These are phyloP conservation scores for Megastigmus dorsalis DNA, from an alignment of 2,888 invertebrate genomes.

Conservation along the genomic window DNA sequence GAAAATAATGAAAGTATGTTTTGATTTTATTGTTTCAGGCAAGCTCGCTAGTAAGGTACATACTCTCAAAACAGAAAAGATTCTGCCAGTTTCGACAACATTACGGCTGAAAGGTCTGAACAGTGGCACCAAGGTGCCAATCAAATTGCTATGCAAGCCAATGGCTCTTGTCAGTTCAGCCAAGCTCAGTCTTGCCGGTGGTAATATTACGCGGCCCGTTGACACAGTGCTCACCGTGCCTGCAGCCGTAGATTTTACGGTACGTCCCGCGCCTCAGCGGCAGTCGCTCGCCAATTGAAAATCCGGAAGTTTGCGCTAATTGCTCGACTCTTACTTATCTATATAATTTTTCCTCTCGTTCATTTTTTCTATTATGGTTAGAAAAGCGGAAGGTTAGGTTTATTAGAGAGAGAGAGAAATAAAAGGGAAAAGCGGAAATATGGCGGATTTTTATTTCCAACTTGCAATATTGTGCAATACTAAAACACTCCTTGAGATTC, in stretches of 20 bases:
- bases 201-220: constrained; percentile 61
- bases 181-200: constrained; percentile 60
- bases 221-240: constrained; percentile 59
- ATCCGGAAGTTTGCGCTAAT: background rate
- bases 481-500: no score
- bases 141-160: constrained; percentile 68
- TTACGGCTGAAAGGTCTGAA: constrained; percentile 17
- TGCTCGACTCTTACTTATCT: no score
- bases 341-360: background rate
- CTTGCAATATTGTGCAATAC: no score
- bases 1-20: background rate
- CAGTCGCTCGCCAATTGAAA: constrained; percentile 61
- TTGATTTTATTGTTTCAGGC: constrained; percentile 18
- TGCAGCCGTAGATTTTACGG: constrained; percentile 68
- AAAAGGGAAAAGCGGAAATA: no score
- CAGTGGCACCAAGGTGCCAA: constrained; percentile 57
- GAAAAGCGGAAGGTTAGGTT: no score
- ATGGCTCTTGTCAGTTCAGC: constrained; percentile 63
- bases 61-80: constrained; percentile 1
- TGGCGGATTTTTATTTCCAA: no score
- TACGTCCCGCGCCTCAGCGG: constrained; percentile 67
- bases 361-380: constrained; percentile 1
- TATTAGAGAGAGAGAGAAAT: no score
- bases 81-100: constrained; percentile 16
- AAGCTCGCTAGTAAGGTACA: constrained; percentile 34